Percentiles rank a stretch among this genome's conserved stretches.
phyloP scores from a whole-genome alignment of 2,888 invertebrate species.

The Xanthia icteritia region DNA sequence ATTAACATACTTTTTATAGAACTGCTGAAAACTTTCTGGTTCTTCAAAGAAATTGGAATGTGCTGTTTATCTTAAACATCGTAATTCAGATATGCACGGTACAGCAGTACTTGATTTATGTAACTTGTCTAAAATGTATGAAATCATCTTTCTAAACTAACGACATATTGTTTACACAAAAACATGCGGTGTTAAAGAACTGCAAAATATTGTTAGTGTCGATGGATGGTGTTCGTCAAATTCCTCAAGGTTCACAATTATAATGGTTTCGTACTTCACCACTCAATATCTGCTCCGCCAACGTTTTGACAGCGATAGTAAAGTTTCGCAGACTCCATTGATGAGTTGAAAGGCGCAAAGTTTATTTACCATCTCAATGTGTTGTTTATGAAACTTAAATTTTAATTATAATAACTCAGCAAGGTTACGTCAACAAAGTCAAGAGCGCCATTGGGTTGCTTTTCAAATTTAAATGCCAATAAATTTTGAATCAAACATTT shows the following conservation, averaged over 20 bases:
- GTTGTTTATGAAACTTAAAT: conserved; percentile 67
- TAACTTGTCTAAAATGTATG: conserved; percentile 22
- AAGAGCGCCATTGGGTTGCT: conserved; percentile 65
- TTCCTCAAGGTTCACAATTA: conserved; percentile 44
- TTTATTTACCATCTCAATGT: conserved; percentile 60
- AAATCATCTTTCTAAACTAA: conserved; percentile 36
- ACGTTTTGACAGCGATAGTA: conserved; percentile 59
- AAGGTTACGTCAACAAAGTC: conserved; percentile 71
- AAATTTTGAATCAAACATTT: conserved; percentile 49
- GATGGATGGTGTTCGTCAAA: conserved; percentile 35
- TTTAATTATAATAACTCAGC: conserved; percentile 64
- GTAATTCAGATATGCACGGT: conserved; percentile 30
- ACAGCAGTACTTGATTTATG: conserved; percentile 34
- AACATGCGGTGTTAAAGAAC: conserved; percentile 29
- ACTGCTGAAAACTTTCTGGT: conserved; percentile 16
- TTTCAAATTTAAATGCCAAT: conserved; percentile 54
- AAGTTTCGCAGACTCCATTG: conserved; percentile 62
- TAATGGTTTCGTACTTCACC: conserved; percentile 46
- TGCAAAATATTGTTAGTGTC: conserved; percentile 38
- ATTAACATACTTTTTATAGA: conserved; percentile 42
- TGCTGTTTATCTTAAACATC: conserved; percentile 21
- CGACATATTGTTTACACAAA: conserved; percentile 27
- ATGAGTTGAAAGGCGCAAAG: conserved; percentile 54
- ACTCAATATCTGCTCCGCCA: conserved; percentile 45
- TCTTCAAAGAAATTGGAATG: conserved; percentile 25